Conservation (phyloP, 2,113 vertebrate species). For the Glaucidium brasilianum region DNA sequence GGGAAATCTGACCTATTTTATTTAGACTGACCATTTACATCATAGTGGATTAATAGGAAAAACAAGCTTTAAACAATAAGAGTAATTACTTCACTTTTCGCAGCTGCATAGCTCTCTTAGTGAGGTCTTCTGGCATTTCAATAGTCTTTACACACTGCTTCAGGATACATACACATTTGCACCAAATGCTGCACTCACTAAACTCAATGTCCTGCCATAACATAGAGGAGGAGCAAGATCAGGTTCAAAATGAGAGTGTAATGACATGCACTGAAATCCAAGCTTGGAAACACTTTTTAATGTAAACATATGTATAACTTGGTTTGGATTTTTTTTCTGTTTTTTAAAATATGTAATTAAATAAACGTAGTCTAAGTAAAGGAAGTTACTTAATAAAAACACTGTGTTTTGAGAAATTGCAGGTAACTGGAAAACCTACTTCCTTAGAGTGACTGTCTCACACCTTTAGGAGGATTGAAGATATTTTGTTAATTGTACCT, state of each 20-base stretch:
- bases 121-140: slow-evolving; percentile 24
- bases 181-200: slow-evolving; percentile 18
- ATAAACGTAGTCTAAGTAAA: neutral
- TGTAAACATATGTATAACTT: neutral
- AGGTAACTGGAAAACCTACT: neutral
- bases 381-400: neutral
- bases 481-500: neutral
- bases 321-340: neutral
- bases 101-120: slow-evolving; percentile 1
- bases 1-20: neutral
- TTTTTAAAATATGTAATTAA: neutral
- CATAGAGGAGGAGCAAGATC: slow-evolving; percentile 1
- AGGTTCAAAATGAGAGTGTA: neutral
- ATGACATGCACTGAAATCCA: neutral
- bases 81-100: neutral
- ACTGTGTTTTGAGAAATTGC: neutral
- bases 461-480: neutral
- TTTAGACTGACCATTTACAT: neutral
- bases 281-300: neutral
- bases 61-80: slow-evolving; percentile 7
- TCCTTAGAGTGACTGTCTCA: neutral
- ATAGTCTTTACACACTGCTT: neutral
- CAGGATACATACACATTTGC: neutral
- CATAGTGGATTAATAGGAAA: neutral
- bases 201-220: slow-evolving; percentile 3